These are phyloP conservation scores for Hipparchia semele DNA, from an alignment of 2,888 invertebrate genomes.

Conservation along the genomic window DNA sequence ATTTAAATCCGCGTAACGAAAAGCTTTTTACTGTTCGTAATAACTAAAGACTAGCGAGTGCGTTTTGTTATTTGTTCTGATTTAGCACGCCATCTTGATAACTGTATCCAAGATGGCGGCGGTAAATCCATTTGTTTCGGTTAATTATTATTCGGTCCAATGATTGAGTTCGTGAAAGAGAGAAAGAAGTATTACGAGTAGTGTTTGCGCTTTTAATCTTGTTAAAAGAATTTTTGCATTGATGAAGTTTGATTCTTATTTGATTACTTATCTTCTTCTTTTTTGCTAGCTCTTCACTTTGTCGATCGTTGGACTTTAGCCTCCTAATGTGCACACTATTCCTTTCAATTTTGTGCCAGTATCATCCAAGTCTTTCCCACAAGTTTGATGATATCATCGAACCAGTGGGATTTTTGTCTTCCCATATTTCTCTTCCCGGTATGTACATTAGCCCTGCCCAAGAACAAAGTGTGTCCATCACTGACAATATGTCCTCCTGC, in stretches of 20 bases:
- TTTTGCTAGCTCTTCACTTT: too few relatives aligned
- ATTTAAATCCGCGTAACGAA: neutral
- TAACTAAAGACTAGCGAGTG: constrained; percentile 14
- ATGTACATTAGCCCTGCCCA: too few relatives aligned
- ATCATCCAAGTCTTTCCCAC: too few relatives aligned
- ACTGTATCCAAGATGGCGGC: constrained; percentile 30
- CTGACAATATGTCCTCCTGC: too few relatives aligned
- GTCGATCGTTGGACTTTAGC: too few relatives aligned
- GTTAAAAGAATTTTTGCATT: neutral
- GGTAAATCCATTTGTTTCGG: constrained; percentile 32
- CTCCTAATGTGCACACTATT: too few relatives aligned
- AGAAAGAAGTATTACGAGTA: neutral
- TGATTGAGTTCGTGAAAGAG: constrained; percentile 28
- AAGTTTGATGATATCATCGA: too few relatives aligned
- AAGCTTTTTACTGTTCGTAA: constrained; percentile 6
- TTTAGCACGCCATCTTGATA: constrained; percentile 25
- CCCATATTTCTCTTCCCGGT: too few relatives aligned
- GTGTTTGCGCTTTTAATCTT: neutral
- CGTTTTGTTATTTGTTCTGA: constrained; percentile 30
- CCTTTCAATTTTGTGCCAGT: too few relatives aligned
- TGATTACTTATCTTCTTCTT: neutral
- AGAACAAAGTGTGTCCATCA: too few relatives aligned
- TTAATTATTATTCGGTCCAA: constrained; percentile 28
- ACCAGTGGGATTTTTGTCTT: too few relatives aligned
- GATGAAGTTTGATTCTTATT: neutral